phyloP scores from a whole-genome alignment of 2,113 vertebrate species.

The Muntiacus reevesi region DNA sequence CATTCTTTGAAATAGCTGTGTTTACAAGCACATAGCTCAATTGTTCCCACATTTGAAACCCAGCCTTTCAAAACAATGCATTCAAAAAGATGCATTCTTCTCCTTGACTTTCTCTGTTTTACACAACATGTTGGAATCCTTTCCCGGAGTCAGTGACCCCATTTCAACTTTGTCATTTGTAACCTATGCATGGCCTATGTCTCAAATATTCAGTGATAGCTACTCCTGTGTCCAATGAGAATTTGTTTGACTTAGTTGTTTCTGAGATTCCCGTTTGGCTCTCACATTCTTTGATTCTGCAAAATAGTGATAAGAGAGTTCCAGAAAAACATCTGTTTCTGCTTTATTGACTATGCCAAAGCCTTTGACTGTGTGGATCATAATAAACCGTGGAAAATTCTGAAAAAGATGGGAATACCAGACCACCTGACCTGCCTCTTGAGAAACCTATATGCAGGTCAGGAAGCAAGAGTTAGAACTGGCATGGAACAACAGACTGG shows the following conservation, averaged over 20 bases:
- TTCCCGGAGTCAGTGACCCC: not conserved
- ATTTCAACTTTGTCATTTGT: not conserved
- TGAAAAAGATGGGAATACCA: no score
- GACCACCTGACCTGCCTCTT: no score
- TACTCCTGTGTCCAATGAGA: not conserved
- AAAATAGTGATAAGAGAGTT: not conserved
- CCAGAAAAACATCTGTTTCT: no score
- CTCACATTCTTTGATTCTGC: not conserved
- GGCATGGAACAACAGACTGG: no score
- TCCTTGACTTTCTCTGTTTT: not conserved
- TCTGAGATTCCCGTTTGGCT: not conserved
- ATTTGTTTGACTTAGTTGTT: not conserved
- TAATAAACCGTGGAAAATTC: no score
- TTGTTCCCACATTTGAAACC: not conserved
- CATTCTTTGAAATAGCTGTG: slow-evolving; percentile 5
- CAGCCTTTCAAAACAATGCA: slow-evolving; percentile 34
- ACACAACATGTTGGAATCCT: not conserved
- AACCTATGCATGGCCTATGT: not conserved
- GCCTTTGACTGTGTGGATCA: no score
- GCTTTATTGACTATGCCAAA: no score
- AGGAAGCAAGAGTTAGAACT: no score
- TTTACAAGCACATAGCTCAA: slow-evolving; percentile 44
- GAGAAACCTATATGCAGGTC: no score
- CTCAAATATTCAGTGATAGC: not conserved
- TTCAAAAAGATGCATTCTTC: not conserved